A percentile compares a stretch with the other conserved stretches of the same genome.
Evolutionary conservation across 2,797 vertebrate genomes (phyloP).

Genomic region (Avahi laniger): DNA sequence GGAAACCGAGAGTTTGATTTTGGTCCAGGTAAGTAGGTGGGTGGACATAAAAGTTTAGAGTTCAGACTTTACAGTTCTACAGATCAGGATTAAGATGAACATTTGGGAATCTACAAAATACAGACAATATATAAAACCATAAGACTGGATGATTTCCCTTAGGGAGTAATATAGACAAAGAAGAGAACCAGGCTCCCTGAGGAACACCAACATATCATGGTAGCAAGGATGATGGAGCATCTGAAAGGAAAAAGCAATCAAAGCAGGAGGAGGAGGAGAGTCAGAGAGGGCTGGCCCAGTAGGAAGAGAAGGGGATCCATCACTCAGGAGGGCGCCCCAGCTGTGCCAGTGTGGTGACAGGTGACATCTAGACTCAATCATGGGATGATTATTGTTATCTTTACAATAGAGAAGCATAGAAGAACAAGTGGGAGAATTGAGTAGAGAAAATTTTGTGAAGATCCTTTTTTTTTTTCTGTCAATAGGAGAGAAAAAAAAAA

Average conservation of each 20-base stretch:
- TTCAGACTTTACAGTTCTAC: neutral
- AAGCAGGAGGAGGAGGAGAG: neutral
- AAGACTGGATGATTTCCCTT: neutral
- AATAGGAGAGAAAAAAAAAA: neutral
- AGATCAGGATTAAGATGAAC: neutral
- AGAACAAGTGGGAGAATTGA: neutral
- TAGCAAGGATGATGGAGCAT: neutral
- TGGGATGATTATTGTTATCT: neutral
- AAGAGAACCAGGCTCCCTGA: neutral
- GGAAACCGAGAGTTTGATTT: neutral
- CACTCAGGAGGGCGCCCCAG: rapidly evolving
- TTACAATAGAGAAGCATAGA: neutral
- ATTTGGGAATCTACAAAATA: neutral
- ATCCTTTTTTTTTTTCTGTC: neutral
- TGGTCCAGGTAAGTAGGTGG: neutral
- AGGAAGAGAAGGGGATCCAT: neutral
- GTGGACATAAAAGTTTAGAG: neutral
- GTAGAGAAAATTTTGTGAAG: neutral
- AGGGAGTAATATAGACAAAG: neutral
- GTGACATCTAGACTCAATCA: neutral
- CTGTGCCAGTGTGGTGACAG: neutral
- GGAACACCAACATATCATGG: neutral
- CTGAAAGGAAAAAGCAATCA: neutral
- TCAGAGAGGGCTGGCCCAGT: neutral
- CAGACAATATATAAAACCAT: neutral